Evolutionary conservation across 1,140 invertebrate species (phyloP).

Genomic region (Hestina assimilis): DNA sequence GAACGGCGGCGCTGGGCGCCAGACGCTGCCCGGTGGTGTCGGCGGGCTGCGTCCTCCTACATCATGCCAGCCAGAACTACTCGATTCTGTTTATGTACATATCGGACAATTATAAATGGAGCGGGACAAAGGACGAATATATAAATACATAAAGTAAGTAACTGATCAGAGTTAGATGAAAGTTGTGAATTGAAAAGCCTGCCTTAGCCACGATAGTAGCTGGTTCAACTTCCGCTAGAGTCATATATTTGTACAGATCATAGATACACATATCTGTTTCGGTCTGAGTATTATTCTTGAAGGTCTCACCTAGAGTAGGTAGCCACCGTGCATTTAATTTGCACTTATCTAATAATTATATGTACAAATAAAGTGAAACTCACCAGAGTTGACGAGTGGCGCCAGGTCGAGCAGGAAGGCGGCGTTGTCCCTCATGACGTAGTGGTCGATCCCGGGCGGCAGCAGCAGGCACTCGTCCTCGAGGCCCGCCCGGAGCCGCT

Average conservation of each 20-base stretch:
- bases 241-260: too few relatives aligned
- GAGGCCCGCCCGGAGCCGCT: conserved; percentile 35
- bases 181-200: too few relatives aligned
- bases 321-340: too few relatives aligned
- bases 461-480: conserved; percentile 36
- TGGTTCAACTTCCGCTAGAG: too few relatives aligned
- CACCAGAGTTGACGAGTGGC: conserved; percentile 81
- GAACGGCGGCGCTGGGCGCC: conserved; percentile 84
- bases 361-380: background rate
- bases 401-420: conserved; percentile 95
- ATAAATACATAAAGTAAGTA: background rate
- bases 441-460: conserved; percentile 81
- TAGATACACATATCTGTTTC: too few relatives aligned
- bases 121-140: too few relatives aligned
- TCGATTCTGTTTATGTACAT: conserved; percentile 43
- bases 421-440: conserved; percentile 94
- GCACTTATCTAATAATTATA: too few relatives aligned
- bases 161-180: too few relatives aligned
- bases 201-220: too few relatives aligned
- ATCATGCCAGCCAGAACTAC: conserved; percentile 39
- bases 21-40: conserved; percentile 72
- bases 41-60: conserved; percentile 44
- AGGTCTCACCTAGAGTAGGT: too few relatives aligned
- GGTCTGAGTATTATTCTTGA: too few relatives aligned
- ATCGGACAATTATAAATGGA: too few relatives aligned